These are phyloP conservation scores for Mus caroli DNA, from an alignment of 2,797 vertebrate species.

Conservation along the genomic window DNA sequence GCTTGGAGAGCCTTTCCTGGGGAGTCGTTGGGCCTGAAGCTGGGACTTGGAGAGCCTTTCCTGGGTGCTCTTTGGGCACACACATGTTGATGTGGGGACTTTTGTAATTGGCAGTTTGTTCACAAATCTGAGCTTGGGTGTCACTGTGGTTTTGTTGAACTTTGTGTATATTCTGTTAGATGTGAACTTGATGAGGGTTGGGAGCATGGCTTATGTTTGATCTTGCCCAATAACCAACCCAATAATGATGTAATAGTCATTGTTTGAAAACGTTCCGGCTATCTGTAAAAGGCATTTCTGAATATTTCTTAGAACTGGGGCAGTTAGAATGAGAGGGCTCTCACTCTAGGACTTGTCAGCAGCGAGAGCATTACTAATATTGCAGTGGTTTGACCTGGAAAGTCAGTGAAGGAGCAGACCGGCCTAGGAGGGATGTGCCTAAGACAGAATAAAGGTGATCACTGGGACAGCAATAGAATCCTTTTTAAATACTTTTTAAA, in stretches of 20 bases:
- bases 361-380: not conserved
- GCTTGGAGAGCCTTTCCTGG: no score
- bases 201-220: constrained; percentile 16
- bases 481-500: not conserved
- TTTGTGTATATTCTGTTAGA: not conserved
- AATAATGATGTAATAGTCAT: not conserved
- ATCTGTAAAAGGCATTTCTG: not conserved
- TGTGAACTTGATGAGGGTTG: constrained; percentile 19
- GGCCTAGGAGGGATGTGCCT: not conserved
- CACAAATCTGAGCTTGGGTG: constrained; percentile 32
- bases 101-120: not conserved
- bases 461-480: not conserved
- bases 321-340: not conserved
- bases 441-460: not conserved
- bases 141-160: not conserved
- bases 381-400: not conserved
- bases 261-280: not conserved
- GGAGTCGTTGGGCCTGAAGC: no score
- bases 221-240: not conserved
- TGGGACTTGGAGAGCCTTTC: not conserved
- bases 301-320: not conserved
- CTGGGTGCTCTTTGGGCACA: not conserved
- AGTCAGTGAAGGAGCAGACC: not conserved
- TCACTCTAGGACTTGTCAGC: not conserved
- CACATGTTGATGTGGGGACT: not conserved